phyloP scores from a whole-genome alignment of 2,797 vertebrate species.

The Cyprinodon diabolis region DNA sequence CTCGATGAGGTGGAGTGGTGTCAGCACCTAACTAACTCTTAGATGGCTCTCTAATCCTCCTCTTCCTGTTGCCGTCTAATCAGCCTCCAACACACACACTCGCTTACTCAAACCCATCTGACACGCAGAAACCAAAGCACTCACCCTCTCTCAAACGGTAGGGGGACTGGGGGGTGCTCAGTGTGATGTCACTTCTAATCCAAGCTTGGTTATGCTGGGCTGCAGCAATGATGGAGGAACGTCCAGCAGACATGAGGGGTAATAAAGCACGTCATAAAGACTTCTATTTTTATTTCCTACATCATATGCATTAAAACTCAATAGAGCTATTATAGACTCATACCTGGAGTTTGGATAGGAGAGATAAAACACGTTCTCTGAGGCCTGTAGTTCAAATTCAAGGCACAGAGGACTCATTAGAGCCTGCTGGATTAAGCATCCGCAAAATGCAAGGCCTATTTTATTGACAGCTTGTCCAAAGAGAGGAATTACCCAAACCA shows the following conservation, averaged over 20 bases:
- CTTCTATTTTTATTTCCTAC: conserved; percentile 49
- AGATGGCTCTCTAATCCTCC: conserved; percentile 84
- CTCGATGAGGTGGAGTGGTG: conserved; percentile 83
- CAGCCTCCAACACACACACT: conserved; percentile 84
- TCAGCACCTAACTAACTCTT: conserved; percentile 85
- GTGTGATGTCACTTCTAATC: conserved; percentile 87
- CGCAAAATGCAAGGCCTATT: conserved; percentile 59
- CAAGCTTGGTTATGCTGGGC: conserved; percentile 81
- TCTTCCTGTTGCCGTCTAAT: conserved; percentile 82
- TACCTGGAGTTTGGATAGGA: conserved; percentile 45
- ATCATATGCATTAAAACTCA: conserved; percentile 46
- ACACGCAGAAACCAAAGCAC: conserved; percentile 71
- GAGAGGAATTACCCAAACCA: conserved; percentile 75
- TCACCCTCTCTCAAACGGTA: conserved; percentile 70
- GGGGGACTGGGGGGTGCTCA: conserved; percentile 54
- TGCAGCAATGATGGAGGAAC: conserved; percentile 72
- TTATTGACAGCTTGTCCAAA: conserved; percentile 77
- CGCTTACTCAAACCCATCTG: conserved; percentile 59
- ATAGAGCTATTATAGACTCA: conserved; percentile 43
- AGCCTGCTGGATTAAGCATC: conserved; percentile 70
- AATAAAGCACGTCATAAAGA: conserved; percentile 69
- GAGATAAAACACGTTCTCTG: conserved; percentile 60
- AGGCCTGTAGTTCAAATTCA: conserved; percentile 43
- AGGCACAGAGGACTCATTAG: conserved; percentile 63
- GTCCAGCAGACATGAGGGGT: conserved; percentile 58